Evolutionary conservation across 2,113 vertebrate genomes (phyloP).

Genomic region (Papio anubis): DNA sequence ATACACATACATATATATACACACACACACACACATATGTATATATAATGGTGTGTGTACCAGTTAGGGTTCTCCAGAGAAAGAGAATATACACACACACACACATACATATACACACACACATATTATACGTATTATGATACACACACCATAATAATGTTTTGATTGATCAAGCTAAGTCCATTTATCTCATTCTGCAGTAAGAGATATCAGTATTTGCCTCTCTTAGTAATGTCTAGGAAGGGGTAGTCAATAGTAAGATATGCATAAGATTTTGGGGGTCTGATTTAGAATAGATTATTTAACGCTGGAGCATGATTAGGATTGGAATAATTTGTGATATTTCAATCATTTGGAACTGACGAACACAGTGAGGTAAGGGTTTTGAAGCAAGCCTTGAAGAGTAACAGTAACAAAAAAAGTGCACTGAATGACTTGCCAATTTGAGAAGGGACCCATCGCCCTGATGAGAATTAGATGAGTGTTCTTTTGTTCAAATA

Average conservation of each 20-base stretch:
- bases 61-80: not conserved
- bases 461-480: not conserved
- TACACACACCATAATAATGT: not conserved
- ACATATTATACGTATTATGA: too few relatives aligned
- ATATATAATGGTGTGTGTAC: not conserved
- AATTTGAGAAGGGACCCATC: not conserved
- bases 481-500: constrained; percentile 10
- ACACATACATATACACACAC: too few relatives aligned
- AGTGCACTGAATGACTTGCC: not conserved
- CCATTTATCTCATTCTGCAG: not conserved
- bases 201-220: not conserved
- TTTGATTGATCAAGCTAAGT: constrained; percentile 5
- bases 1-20: not conserved
- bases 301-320: not conserved
- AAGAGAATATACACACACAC: not conserved
- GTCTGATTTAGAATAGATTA: not conserved
- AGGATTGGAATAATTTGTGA: not conserved
- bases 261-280: not conserved
- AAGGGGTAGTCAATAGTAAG: not conserved
- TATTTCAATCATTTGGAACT: not conserved
- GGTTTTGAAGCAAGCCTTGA: constrained; percentile 14
- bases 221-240: not conserved
- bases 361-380: not conserved
- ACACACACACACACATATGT: not conserved
- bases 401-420: not conserved